Evolutionary conservation across 2,797 vertebrate genomes (phyloP).

Genomic region (Cuculus canorus): DNA sequence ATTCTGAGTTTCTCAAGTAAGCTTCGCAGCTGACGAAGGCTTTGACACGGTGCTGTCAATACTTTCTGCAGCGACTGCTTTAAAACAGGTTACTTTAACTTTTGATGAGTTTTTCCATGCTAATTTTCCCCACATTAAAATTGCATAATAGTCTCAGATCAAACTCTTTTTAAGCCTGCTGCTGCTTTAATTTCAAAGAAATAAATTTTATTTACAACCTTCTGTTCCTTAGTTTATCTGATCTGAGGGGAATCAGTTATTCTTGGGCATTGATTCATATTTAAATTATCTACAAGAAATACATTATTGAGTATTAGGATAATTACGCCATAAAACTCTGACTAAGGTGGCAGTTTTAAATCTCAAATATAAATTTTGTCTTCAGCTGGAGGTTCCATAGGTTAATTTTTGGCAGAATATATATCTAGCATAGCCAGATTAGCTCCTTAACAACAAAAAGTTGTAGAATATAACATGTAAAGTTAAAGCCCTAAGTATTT

Average conservation of each 20-base stretch:
- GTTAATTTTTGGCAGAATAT: not conserved
- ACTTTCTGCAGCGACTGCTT: not conserved
- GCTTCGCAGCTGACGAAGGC: not conserved
- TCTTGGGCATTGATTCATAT: not conserved
- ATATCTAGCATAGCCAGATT: not conserved
- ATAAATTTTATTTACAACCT: not conserved
- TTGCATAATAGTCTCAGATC: not conserved
- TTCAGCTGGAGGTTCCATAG: not conserved
- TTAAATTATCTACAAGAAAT: conserved; percentile 20
- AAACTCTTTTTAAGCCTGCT: not conserved
- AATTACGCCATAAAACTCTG: not conserved
- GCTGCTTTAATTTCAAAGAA: conserved; percentile 5
- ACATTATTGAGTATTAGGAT: not conserved
- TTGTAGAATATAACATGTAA: not conserved
- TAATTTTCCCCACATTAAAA: not conserved
- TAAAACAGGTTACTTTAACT: not conserved
- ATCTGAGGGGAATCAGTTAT: not conserved
- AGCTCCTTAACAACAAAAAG: not conserved
- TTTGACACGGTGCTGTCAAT: not conserved
- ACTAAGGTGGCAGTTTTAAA: not conserved
- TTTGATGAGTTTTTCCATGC: not conserved
- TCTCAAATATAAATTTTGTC: not conserved
- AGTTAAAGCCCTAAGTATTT: not conserved
- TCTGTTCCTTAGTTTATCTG: not conserved
- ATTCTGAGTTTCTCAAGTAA: not conserved